Percentiles rank a stretch among this genome's conserved stretches.
Evolutionary conservation across 2,888 invertebrate genomes (phyloP).

Genomic region (Andrena marginata): DNA sequence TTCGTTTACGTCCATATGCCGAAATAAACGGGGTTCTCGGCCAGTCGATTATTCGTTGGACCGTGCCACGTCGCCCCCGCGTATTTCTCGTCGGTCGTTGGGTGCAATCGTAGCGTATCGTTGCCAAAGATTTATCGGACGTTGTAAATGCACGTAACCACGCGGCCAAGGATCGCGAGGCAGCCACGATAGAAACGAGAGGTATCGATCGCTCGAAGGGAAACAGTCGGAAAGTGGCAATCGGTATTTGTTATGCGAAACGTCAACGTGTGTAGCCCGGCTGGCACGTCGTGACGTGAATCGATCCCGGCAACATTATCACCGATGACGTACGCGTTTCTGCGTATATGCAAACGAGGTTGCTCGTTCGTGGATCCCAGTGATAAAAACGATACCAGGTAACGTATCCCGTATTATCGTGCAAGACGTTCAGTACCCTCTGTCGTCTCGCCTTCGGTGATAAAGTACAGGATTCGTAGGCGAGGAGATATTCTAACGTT

Average conservation of each 20-base stretch:
- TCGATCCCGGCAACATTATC: slow-evolving; percentile 67
- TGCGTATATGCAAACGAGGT: slow-evolving; percentile 58
- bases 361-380: slow-evolving; percentile 56
- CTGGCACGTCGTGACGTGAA: slow-evolving; percentile 63
- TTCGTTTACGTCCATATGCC: slow-evolving; percentile 62
- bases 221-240: slow-evolving; percentile 64
- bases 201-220: slow-evolving; percentile 62
- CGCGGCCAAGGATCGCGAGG: slow-evolving; percentile 26
- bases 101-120: slow-evolving; percentile 13
- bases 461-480: too few species aligned
- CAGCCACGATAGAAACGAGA: slow-evolving; percentile 33
- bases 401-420: slow-evolving; percentile 18
- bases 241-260: slow-evolving; percentile 70
- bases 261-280: slow-evolving; percentile 60
- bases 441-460: neutral
- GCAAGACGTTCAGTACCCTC: neutral
- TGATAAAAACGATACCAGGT: slow-evolving; percentile 59
- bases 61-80: slow-evolving; percentile 1
- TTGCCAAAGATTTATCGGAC: slow-evolving; percentile 14
- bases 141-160: slow-evolving; percentile 12
- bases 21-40: slow-evolving; percentile 67
- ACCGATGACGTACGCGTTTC: slow-evolving; percentile 68
- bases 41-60: slow-evolving; percentile 25
- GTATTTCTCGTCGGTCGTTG: slow-evolving; percentile 18
- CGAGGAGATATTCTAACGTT: too few species aligned